Base-by-base conservation (phyloP, 2,888 invertebrate genomes). In the Cinara cedri region DNA sequence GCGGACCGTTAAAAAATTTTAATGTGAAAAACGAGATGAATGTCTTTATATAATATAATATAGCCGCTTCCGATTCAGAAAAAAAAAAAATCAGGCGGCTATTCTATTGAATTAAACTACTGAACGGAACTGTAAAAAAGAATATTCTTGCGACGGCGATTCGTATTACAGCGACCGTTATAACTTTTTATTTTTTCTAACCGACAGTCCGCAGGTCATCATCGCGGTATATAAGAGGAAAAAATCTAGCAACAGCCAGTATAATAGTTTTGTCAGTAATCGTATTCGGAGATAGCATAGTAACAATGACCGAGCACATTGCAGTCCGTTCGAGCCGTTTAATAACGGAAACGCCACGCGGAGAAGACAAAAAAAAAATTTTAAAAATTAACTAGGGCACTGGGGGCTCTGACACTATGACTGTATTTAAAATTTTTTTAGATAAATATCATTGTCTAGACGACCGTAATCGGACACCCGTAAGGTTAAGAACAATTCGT, bases 91-190 rank as follows among this genome's bases (percentile, higher is more conserved):
- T 19, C 3, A 14, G 46, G 9, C 34, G 34, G 34, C n/a, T n/a
- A n/a, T 55, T 21, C 76, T 76, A 76, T 76, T 76, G 76, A 76
- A 68, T 68, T 76, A 14, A 57, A 57, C 19, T 26, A 57, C 26
- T 66, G 66, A 75, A 75, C 44, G 75, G 74, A 74, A 74, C 75
- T 62, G 57, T 19, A 51, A 34, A 34, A 34, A 34, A 34, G 6
- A 34, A 34, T 34, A 62, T 42, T 63, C 55, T 42, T 65, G 6
- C 14, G 34, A n/a, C 34, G 21, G 8, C 16, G 44, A 66, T 55
- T 66, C 54, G 24, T 66, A n/a, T 66, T n/a, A 6, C 3, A 6
- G 26, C 46, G 49, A 78, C 76, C 76, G 68, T 78, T 68, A 54
- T 9, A 21, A n/a, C 11, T 66, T 57, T 55, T 51, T 71, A 44